Percentiles rank a stretch among this genome's conserved stretches.
These are phyloP conservation scores for Tragelaphus buxtoni DNA, from an alignment of 2,113 vertebrate species.

Conservation along the genomic window DNA sequence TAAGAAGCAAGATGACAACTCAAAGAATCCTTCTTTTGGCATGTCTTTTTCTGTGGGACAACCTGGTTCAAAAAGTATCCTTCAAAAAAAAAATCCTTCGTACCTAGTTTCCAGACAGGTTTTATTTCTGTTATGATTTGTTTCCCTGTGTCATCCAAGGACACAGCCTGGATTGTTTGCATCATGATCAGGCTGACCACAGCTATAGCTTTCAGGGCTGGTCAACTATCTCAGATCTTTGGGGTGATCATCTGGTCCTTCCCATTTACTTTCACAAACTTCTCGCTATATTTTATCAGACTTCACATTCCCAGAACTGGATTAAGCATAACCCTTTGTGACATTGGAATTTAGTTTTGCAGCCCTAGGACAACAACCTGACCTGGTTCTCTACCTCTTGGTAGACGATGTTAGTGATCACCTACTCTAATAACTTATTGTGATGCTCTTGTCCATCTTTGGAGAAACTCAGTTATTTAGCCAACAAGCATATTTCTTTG, in stretches of 20 bases:
- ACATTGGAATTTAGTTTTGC: background rate
- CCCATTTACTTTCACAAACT: background rate
- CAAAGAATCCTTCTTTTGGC: background rate
- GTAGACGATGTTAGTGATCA: background rate
- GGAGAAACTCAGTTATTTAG: background rate
- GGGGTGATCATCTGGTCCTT: background rate
- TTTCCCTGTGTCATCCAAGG: background rate
- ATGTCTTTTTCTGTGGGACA: background rate
- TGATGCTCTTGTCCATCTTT: background rate
- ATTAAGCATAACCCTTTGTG: background rate
- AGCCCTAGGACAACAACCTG: background rate
- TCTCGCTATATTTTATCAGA: background rate
- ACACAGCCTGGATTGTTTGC: background rate
- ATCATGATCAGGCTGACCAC: background rate
- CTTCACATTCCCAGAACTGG: background rate
- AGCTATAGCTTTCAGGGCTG: background rate
- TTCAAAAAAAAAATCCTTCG: background rate
- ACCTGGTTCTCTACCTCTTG: background rate
- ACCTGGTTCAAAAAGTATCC: background rate
- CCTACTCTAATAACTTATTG: background rate
- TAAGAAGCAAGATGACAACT: background rate
- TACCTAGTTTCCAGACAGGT: background rate
- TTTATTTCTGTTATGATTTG: background rate
- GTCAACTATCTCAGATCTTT: background rate
- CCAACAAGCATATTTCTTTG: background rate